Evolutionary conservation across 2,888 invertebrate species (phyloP), one percentile per base, ranked within the genome.

Genomic region (Balanococcus diminutus): DNA sequence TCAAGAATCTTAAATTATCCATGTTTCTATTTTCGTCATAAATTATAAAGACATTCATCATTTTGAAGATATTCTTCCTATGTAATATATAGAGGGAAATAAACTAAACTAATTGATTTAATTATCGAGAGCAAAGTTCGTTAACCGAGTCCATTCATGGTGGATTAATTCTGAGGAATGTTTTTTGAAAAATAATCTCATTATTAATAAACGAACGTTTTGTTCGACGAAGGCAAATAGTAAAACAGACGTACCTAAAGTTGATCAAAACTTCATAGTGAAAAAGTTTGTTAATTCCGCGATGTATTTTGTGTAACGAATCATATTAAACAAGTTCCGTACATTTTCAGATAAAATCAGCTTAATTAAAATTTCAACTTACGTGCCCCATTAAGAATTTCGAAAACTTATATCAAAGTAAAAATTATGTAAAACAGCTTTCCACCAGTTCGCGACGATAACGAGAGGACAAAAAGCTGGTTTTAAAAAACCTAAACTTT

Each of bases 361-460:
- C 75, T 79, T 79, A 79, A 79, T 79, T 79, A 79, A 79, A 79
- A 79, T 79, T 75, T 79, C 75, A 79, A 79, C 75, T 19, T 36
- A 36, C 31, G 75, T 32, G 31, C 19, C 36, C 75, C 19, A 4
- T 8, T 25, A 25, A 9, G 31, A 67, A 67, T 67, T 67, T 67
- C 16, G 28, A 56, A 79, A 79, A 79, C 36, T 79, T 79, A 79
- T 36, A 79, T 79, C 75, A 79, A 79, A 79, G 75, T 36, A 79
- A 36, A 79, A 79, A 79, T 79, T 79, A 79, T 79, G 75, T 36
- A 36, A 79, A 79, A 79, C 36, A 79, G 36, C 32, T 79, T 79
- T 79, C 36, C 25, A 36, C 75, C 36, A 79, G n/a, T 79, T 67
- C 28, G n/a, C n/a, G 16, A 67, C 67, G 67, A 67, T 67, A 67